phyloP scores from a whole-genome alignment of 2,888 invertebrate genomes.

The Coelinius sp. region DNA sequence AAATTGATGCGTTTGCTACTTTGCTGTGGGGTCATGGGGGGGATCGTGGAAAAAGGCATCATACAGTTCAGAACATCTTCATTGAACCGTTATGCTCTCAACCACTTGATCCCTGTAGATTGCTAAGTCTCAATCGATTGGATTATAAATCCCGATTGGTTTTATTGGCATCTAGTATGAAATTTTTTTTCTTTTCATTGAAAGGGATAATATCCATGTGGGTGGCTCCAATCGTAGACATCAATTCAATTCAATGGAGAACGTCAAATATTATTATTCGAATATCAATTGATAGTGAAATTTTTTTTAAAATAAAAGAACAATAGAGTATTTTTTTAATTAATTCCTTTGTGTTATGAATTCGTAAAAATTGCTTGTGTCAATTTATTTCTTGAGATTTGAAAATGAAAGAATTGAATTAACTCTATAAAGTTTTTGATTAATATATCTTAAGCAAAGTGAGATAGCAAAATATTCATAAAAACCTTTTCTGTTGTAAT shows the following conservation, averaged over 20 bases:
- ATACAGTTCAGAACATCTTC: constrained; percentile 37
- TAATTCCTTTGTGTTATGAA: background rate
- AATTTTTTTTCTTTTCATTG: background rate
- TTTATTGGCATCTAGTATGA: background rate
- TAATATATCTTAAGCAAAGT: too few species aligned
- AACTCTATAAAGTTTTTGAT: too few species aligned
- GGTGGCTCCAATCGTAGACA: constrained; percentile 28
- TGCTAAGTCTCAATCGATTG: constrained; percentile 28
- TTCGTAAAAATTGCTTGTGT: background rate
- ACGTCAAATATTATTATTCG: background rate
- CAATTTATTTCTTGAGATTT: background rate
- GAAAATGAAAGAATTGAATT: too few species aligned
- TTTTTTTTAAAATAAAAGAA: background rate
- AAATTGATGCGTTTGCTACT: constrained; percentile 45
- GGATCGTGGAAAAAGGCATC: constrained; percentile 40
- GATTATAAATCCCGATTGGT: constrained; percentile 36
- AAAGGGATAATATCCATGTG: constrained; percentile 9
- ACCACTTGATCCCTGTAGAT: constrained; percentile 39
- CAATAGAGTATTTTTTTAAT: background rate
- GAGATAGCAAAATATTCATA: too few species aligned
- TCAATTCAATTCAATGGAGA: constrained; percentile 27
- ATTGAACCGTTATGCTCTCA: constrained; percentile 40
- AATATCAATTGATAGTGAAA: background rate
- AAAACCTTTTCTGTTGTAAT: too few species aligned
- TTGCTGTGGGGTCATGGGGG: constrained; percentile 29